These are phyloP conservation scores for Cephus nigrinus DNA, from an alignment of 2,888 invertebrate species.

Conservation along the genomic window DNA sequence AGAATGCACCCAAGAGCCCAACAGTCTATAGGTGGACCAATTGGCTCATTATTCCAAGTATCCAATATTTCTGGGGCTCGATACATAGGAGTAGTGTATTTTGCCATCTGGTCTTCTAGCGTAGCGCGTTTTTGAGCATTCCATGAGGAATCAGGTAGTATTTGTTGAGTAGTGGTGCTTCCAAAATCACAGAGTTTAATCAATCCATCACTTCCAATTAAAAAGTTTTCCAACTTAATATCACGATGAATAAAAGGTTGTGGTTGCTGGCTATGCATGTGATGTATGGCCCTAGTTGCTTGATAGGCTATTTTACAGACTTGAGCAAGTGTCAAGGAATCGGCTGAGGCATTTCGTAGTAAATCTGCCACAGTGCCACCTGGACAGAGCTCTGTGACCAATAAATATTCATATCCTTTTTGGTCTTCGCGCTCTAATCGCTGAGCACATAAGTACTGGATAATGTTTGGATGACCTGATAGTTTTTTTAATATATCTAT, in stretches of 20 bases:
- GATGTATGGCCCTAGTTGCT: slow-evolving; percentile 88
- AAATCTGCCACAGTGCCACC: slow-evolving; percentile 70
- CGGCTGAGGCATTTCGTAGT: slow-evolving; percentile 45
- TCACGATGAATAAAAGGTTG: slow-evolving; percentile 96
- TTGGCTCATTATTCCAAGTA: slow-evolving; percentile 95
- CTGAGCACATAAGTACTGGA: slow-evolving; percentile 87
- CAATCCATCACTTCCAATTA: slow-evolving; percentile 85
- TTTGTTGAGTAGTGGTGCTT: slow-evolving; percentile 87
- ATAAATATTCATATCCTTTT: slow-evolving; percentile 78
- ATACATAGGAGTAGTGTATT: slow-evolving; percentile 93
- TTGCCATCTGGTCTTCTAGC: slow-evolving; percentile 91
- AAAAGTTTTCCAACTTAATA: slow-evolving; percentile 95
- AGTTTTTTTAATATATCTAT: slow-evolving; percentile 88
- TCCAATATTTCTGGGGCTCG: slow-evolving; percentile 98
- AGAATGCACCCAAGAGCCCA: slow-evolving; percentile 98
- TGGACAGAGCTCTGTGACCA: slow-evolving; percentile 93
- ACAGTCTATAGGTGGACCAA: slow-evolving; percentile 90
- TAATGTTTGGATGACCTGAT: slow-evolving; percentile 91
- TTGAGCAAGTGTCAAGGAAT: slow-evolving; percentile 74
- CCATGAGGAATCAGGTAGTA: slow-evolving; percentile 90
- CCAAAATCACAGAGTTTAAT: slow-evolving; percentile 98
- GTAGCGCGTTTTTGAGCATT: slow-evolving; percentile 89
- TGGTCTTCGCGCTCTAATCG: slow-evolving; percentile 54
- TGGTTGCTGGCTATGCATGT: slow-evolving; percentile 88
- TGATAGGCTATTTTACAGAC: slow-evolving; percentile 92